A percentile compares a stretch with the other conserved stretches of the same genome.
These are phyloP conservation scores for Euura saliciscinereae DNA, from an alignment of 1,140 invertebrate species.

Conservation along the genomic window DNA sequence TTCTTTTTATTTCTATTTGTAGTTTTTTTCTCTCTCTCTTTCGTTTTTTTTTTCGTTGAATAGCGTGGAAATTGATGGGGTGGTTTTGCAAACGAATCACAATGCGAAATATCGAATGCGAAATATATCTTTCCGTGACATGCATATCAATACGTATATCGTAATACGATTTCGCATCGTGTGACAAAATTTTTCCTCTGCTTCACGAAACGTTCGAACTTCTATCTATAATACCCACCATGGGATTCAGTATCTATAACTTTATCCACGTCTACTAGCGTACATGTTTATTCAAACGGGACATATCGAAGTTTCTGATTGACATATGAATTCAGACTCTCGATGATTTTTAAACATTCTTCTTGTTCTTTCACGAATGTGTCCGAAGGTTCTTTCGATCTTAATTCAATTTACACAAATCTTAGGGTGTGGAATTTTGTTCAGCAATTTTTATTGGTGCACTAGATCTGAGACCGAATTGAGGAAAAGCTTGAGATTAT, in stretches of 20 bases:
- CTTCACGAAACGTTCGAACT: not conserved
- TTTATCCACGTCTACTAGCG: too few relatives aligned
- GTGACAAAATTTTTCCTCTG: not conserved
- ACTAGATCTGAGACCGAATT: too few relatives aligned
- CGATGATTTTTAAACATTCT: not conserved
- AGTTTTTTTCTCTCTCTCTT: not conserved
- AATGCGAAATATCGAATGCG: conserved; percentile 15
- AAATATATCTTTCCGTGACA: conserved; percentile 12
- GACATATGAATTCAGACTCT: not conserved
- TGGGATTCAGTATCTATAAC: not conserved
- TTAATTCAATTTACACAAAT: too few relatives aligned
- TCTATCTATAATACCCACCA: not conserved
- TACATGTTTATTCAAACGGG: too few relatives aligned
- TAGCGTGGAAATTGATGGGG: conserved; percentile 2
- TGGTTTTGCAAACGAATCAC: conserved; percentile 11
- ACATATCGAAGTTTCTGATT: too few relatives aligned
- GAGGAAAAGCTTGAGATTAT: too few relatives aligned
- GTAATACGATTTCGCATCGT: conserved; percentile 4
- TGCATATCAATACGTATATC: conserved; percentile 11
- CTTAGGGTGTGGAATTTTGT: too few relatives aligned
- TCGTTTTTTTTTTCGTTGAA: not conserved
- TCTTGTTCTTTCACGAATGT: not conserved
- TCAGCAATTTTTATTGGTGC: too few relatives aligned
- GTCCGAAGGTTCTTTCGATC: too few relatives aligned
- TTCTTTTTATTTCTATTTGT: not conserved